Base-by-base conservation (phyloP, 1,140 invertebrate genomes). In the Drosophila carrolli region DNA sequence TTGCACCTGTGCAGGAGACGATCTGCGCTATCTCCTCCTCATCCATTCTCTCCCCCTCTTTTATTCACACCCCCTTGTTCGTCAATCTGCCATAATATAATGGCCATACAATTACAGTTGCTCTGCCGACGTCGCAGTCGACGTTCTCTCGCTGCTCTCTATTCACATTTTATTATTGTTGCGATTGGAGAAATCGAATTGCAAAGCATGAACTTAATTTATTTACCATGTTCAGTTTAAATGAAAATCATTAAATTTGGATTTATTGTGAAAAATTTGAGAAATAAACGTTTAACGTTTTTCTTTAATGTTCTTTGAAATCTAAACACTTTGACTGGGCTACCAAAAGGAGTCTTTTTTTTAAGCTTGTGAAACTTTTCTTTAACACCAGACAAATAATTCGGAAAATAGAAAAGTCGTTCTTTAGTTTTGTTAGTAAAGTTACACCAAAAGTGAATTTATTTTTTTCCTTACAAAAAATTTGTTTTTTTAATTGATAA, bases 1-100 rank as follows among this genome's bases (percentile, higher is more conserved):
- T 75, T 90, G 81, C 86, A 90, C 86, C 81, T 89, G 83, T 88
- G 84, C 77, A 81, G 84, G 78, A 79, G 67, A 79, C 63, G 70
- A 85, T 79, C 78, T 72, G 60, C 54, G 60, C 44, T 29, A 46
- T 47, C 59, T 47, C 56, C 60, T 56, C 44, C 51, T 27, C 14
- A n/a, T 47, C 29, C 29, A 7, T 8, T 48, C 35, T 7, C n/a
- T 32, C 51, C 50, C 44, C 38, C 51, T 37, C 38, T 38, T 9
- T 11, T 48, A 32, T 59, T 60, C 19, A 44, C 59, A 65, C 46
- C 67, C 67, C 41, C 65, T 37, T 37, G n/a, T 55, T 27, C 40
- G 27, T 70, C 67, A 44, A 58, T 66, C 23, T 47, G 51, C 44
- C 46, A 43, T 58, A 71, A 58, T 58, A 43, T 58, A 71, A 58